Evolutionary conservation across 92 coral and sea anemone genomes (phyloP).

Genomic region (Nematostella vectensis): DNA sequence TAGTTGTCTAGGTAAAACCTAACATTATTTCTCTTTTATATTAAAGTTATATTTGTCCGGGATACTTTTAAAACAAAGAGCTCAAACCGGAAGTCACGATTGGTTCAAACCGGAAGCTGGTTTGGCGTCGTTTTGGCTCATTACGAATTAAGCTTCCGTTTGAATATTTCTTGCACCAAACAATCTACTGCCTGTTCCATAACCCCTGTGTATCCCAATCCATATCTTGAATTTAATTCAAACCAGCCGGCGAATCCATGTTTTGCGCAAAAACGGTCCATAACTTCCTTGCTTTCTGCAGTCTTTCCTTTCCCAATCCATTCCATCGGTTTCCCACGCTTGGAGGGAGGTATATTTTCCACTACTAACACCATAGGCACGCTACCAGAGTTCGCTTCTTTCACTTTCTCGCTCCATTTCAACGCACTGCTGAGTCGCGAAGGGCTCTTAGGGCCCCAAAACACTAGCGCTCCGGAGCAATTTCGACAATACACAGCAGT

Average conservation of each 20-base stretch:
- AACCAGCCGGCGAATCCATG: constrained; percentile 76
- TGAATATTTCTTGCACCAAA: constrained; percentile 59
- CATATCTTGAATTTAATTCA: constrained; percentile 65
- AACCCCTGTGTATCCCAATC: constrained; percentile 65
- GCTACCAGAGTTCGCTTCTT: constrained; percentile 62
- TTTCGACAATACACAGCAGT: constrained; percentile 71
- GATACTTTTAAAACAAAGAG: no score
- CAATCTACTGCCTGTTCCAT: constrained; percentile 72
- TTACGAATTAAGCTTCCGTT: constrained; percentile 40
- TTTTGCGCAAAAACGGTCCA: constrained; percentile 68
- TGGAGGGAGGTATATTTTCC: constrained; percentile 78
- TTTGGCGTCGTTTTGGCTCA: no score
- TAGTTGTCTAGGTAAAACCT: no score
- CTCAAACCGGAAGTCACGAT: constrained; percentile 12
- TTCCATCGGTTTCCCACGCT: constrained; percentile 63
- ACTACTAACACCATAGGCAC: constrained; percentile 80
- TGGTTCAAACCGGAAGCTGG: constrained; percentile 3
- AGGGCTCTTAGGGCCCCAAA: constrained; percentile 93
- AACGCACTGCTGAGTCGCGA: constrained; percentile 66
- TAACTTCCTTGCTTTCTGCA: constrained; percentile 46
- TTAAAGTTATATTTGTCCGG: no score
- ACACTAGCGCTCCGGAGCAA: constrained; percentile 75
- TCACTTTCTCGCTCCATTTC: constrained; percentile 78
- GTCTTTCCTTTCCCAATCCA: constrained; percentile 81
- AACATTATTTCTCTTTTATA: no score